Evolutionary conservation across 1,140 invertebrate species (phyloP).

Genomic region (Plectus sambesii): DNA sequence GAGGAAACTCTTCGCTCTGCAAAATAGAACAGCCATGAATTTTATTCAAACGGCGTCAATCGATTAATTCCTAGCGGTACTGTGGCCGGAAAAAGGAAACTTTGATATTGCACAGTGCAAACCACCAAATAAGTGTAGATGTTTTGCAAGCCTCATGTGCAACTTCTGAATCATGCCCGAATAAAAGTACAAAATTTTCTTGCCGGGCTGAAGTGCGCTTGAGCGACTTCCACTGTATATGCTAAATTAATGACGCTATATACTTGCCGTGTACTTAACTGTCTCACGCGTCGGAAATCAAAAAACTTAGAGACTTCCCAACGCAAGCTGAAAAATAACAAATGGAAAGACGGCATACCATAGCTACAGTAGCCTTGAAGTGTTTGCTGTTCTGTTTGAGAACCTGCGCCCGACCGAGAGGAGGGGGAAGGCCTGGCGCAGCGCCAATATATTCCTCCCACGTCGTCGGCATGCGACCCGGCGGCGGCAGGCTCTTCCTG

Average conservation of each 20-base stretch:
- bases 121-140: no score
- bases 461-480: slow-evolving; percentile 56
- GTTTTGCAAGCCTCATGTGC: neutral
- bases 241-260: no score
- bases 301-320: no score
- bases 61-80: neutral
- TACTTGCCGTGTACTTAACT: no score
- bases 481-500: slow-evolving; percentile 69
- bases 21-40: no score
- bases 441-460: slow-evolving; percentile 76
- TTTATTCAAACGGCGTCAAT: slow-evolving; percentile 14
- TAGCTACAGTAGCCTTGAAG: slow-evolving; percentile 91
- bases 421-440: slow-evolving; percentile 56
- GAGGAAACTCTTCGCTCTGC: slow-evolving; percentile 80
- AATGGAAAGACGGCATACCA: slow-evolving; percentile 55
- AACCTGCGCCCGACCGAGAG: slow-evolving; percentile 66
- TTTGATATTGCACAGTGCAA: neutral
- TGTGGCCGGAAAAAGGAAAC: slow-evolving; percentile 6
- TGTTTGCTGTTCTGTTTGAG: slow-evolving; percentile 80
- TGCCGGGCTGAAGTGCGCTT: no score
- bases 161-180: slow-evolving; percentile 2
- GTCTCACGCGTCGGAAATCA: no score
- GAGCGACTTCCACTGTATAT: no score
- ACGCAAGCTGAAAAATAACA: slow-evolving; percentile 3
- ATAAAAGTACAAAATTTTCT: slow-evolving; percentile 16